Base-by-base conservation (phyloP, 1,140 invertebrate genomes). In the Pararge aegeria region DNA sequence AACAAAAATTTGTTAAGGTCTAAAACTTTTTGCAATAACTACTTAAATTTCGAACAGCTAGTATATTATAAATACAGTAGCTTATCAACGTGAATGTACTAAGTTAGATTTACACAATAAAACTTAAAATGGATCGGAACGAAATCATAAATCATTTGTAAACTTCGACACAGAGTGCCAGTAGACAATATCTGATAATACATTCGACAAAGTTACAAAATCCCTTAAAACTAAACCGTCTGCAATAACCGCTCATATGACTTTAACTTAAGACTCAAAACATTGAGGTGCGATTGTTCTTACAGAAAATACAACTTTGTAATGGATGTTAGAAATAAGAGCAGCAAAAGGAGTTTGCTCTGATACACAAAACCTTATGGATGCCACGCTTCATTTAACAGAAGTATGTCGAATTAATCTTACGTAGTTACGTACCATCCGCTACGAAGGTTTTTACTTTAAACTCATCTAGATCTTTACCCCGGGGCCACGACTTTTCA, bases 371-470 rank as follows among this genome's bases (percentile, higher is more conserved):
- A 83, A 78, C 69, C 72, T 80, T 73, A 79, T 73, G 74, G 73
- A 67, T 69, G 73, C 64, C 65, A 66, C 77, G 84, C 83, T 87
- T 86, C 83, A 87, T 87, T 87, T 87, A 87, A 82, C 81, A 84
- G 80, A 84, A 76, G 75, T 83, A 84, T 80, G 75, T 81, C 84
- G 81, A 86, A 87, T 87, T 74, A 74, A 87, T 85, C 73, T 66
- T 74, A 60, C 70, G 61, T 79, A 79, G 73, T 66, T 75, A 60
- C 70, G 63, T 79, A 79, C 63, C 61, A 70, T 80, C 70, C 73
- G 66, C 59, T 61, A 40, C 48, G 56, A 70, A 66, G 70, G 73
- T 85, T 85, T 83, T 85, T 82, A 82, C 76, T 82, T 46, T 69
- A 80, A 83, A 83, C 71, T 75, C 70, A 70, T 70, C 55, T 53